Conservation (phyloP, 1,140 invertebrate genomes). For the Drosophila elegans region DNA sequence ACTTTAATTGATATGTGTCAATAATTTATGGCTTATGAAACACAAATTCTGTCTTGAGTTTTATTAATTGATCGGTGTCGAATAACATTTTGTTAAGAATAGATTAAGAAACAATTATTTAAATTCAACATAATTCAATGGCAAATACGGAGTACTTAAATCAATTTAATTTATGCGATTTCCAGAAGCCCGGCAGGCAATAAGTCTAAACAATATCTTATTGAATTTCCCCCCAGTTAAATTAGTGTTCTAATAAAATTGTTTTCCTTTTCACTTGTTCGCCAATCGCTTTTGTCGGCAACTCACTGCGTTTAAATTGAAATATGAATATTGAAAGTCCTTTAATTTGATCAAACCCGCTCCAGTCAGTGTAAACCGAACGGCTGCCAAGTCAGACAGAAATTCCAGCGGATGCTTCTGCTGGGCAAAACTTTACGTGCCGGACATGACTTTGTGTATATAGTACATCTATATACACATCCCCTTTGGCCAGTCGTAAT, state of each 20-base stretch:
- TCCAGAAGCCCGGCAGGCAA: neutral
- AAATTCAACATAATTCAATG: no score
- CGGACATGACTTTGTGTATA: neutral
- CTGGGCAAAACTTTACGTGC: conserved; percentile 13
- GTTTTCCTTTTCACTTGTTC: conserved; percentile 29
- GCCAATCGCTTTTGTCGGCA: neutral
- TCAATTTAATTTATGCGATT: neutral
- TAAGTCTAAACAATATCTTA: conserved; percentile 4
- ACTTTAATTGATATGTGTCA: no score
- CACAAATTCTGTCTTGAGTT: no score
- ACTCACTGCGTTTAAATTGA: conserved; percentile 1
- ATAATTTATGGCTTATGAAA: no score
- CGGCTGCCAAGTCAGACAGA: conserved; percentile 42
- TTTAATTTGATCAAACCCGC: conserved; percentile 22
- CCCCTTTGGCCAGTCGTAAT: conserved; percentile 38
- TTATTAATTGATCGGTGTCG: no score
- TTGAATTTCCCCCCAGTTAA: neutral
- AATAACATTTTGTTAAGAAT: no score
- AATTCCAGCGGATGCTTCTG: conserved; percentile 33
- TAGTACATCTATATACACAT: conserved; percentile 20
- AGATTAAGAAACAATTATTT: no score
- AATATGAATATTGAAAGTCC: conserved; percentile 41
- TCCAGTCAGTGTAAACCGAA: conserved; percentile 36
- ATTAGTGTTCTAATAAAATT: conserved; percentile 14
- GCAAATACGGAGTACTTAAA: neutral